Conservation (phyloP, 2,888 invertebrate genomes). For the Ephialtes manifestator region DNA sequence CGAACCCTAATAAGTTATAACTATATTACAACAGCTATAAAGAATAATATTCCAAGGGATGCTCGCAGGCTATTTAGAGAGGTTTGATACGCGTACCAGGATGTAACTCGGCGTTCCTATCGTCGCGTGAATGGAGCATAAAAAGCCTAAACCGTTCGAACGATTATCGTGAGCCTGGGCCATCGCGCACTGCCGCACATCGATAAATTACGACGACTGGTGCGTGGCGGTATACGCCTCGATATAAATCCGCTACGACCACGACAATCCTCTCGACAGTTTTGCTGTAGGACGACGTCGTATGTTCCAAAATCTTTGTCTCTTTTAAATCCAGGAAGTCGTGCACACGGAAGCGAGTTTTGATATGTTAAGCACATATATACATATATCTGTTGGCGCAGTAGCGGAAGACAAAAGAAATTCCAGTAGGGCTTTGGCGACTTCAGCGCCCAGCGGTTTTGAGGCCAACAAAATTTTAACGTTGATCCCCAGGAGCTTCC, state of each 20-base stretch:
- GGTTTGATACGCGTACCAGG: slow-evolving; percentile 27
- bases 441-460: neutral
- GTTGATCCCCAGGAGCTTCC: slow-evolving; percentile 2
- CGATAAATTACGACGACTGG: slow-evolving; percentile 22
- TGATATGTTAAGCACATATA: neutral
- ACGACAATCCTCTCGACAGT: slow-evolving; percentile 1
- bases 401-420: neutral
- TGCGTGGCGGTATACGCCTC: slow-evolving; percentile 1
- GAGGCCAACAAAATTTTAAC: neutral
- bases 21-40: neutral
- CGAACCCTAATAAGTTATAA: neutral
- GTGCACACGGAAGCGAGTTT: neutral
- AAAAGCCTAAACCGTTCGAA: neutral
- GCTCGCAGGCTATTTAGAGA: neutral
- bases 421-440: neutral
- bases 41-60: neutral
- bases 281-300: neutral
- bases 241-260: slow-evolving; percentile 15
- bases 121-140: slow-evolving; percentile 24
- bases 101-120: slow-evolving; percentile 28
- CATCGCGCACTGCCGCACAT: slow-evolving; percentile 15
- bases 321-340: neutral
- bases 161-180: slow-evolving; percentile 19
- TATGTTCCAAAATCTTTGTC: slow-evolving; percentile 8
- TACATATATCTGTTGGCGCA: neutral